These are phyloP conservation scores for Enteromius afrohamiltoni DNA, from an alignment of 2,797 vertebrate genomes.

Conservation along the genomic window DNA sequence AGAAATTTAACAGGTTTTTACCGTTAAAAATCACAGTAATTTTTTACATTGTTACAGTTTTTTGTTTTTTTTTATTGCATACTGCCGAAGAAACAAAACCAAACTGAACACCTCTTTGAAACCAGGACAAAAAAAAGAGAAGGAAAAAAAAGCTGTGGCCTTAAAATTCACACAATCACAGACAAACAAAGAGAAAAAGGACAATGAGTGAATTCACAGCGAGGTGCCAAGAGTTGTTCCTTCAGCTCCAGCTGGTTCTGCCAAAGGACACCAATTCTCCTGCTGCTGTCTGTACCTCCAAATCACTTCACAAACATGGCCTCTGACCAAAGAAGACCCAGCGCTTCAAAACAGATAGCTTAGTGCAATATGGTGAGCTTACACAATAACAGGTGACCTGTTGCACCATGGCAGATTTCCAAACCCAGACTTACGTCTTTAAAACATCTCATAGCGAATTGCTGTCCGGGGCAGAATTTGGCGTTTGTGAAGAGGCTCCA, in stretches of 20 bases:
- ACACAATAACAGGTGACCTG: neutral
- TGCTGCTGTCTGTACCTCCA: conserved; percentile 8
- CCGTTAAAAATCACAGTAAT: too few relatives aligned
- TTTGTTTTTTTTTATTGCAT: neutral
- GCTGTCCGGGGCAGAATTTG: neutral
- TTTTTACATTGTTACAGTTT: too few relatives aligned
- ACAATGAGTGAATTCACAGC: conserved; percentile 48
- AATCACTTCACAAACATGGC: conserved; percentile 15
- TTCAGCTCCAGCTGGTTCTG: conserved; percentile 51
- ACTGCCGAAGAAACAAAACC: neutral
- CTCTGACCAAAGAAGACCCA: neutral
- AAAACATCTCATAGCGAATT: neutral
- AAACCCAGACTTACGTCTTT: neutral
- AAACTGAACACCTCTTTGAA: neutral
- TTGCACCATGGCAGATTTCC: neutral
- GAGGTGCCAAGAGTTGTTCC: conserved; percentile 41
- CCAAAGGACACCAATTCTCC: conserved; percentile 43
- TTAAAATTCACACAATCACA: conserved; percentile 36
- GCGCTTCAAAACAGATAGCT: neutral
- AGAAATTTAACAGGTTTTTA: too few relatives aligned
- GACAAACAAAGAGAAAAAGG: conserved; percentile 36
- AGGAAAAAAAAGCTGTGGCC: neutral
- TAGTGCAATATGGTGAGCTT: neutral
- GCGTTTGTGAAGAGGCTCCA: conserved; percentile 8
- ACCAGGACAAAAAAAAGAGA: neutral